Base-by-base conservation (phyloP, 2,113 vertebrate species). In the Willisornis vidua region DNA sequence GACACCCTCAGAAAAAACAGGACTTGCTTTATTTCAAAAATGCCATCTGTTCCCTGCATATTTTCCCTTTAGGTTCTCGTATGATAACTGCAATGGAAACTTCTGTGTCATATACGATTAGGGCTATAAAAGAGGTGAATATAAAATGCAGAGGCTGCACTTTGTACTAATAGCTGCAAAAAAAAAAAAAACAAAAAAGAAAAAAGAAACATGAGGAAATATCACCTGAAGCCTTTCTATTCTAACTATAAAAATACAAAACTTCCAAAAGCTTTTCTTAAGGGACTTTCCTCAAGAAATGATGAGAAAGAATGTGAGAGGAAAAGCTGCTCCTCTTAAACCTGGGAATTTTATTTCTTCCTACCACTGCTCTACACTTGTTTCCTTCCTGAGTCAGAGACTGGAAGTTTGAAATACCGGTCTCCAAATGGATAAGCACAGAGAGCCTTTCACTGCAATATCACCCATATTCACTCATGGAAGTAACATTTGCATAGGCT, bases 31-130 rank as follows among this genome's bases (percentile, higher is more conserved):
- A 70, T 94, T 82, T 80, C 51, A 18, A 26, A 37, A 0, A 92
- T 81, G 77, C 80, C 94, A 97, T 91, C 94, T 94, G 94, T 92
- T 97, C 86, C 83, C 66, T 57, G 52, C 83, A 67, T 90, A 87
- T 94, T 96, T 94, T 84, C 8, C 5, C 83, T 93, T 81, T 48
- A 87, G 81, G 76, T 87, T 73, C 65, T 49, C 8, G 0, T 62
- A 85, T 43, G 57, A 51, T 76, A 92, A 37, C 67, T 81, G 83
- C 80, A 90, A 20, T 92, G 84, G 91, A 81, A 97, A 94, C 80
- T 81, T 89, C 46, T 90, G 59, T 93, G 90, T 80, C 86, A 89
- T 45, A 74, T 14, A 94, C 80, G 68, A 96, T 90, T 81, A 81
- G 67, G 52, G 39, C 43, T 52, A 84, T 48, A 86, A 84, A 86